Evolutionary conservation across 2,113 vertebrate genomes (phyloP).

Genomic region (Phaetusa simplex): DNA sequence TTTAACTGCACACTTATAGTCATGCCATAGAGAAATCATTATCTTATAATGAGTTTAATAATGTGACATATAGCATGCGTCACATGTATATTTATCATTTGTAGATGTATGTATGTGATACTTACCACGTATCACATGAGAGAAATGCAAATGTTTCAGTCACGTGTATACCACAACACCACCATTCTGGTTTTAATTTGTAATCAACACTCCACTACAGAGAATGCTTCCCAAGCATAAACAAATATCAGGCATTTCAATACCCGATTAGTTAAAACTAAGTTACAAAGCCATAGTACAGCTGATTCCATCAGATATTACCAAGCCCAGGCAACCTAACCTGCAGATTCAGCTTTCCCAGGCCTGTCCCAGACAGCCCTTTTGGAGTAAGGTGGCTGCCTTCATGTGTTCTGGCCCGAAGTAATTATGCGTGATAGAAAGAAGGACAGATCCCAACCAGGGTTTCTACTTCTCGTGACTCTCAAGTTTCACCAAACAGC

Average conservation of each 20-base stretch:
- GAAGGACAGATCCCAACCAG: neutral
- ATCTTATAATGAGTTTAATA: neutral
- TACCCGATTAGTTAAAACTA: neutral
- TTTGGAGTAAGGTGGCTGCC: neutral
- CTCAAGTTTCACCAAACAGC: neutral
- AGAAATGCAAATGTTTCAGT: neutral
- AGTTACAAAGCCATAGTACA: neutral
- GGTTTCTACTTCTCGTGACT: neutral
- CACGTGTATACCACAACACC: neutral
- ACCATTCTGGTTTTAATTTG: neutral
- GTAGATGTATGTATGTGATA: no score
- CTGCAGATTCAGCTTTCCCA: neutral
- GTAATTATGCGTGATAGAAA: neutral
- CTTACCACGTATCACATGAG: rapidly evolving
- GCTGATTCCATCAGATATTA: neutral
- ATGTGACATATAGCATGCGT: neutral
- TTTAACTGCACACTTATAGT: neutral
- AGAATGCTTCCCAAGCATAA: neutral
- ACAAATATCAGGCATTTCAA: neutral
- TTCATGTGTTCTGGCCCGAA: neutral
- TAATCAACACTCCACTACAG: neutral
- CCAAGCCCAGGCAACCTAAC: neutral
- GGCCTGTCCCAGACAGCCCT: neutral
- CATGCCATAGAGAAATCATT: neutral
- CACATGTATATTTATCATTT: rapidly evolving